Percentiles rank a stretch among this genome's conserved stretches.
Conservation (phyloP, 2,797 vertebrate genomes). For the Austrolebias charrua region DNA sequence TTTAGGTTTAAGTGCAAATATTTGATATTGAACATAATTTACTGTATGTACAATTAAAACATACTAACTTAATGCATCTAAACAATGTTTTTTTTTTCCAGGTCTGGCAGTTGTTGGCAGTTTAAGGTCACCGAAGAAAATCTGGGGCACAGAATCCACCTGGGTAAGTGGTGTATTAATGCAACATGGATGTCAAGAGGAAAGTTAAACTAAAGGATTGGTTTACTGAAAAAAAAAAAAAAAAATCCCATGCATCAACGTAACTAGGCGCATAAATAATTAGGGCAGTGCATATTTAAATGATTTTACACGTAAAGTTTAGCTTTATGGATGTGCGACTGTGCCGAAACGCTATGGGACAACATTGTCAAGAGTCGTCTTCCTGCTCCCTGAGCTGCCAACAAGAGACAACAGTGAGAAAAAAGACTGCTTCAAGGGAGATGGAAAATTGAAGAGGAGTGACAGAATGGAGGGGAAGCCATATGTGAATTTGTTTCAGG, state of each 20-base stretch:
- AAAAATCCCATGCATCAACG: constrained; percentile 3
- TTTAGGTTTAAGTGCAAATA: constrained; percentile 8
- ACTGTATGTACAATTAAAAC: background rate
- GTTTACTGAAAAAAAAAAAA: constrained; percentile 1
- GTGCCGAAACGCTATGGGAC: constrained; percentile 8
- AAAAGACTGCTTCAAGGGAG: constrained; percentile 14
- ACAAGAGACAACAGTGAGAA: constrained; percentile 19
- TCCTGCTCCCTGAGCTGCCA: constrained; percentile 42
- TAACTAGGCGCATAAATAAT: constrained; percentile 4
- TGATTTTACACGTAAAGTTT: constrained; percentile 26
- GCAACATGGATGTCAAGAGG: background rate
- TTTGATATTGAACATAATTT: background rate
- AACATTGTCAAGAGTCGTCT: constrained; percentile 31
- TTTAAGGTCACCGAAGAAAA: constrained; percentile 42
- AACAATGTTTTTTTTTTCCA: constrained; percentile 11
- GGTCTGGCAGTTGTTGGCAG: constrained; percentile 30
- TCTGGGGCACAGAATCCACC: constrained; percentile 26
- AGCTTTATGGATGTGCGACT: constrained; percentile 1
- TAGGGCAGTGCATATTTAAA: constrained; percentile 2
- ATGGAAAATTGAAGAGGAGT: constrained; percentile 15
- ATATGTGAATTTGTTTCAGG: constrained; percentile 8
- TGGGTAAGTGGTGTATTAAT: constrained; percentile 6
- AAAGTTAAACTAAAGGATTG: background rate
- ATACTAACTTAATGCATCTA: background rate
- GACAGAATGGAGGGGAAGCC: constrained; percentile 26